Base-by-base conservation (phyloP, 2,888 invertebrate genomes). In the Pseudanteris insignis region DNA sequence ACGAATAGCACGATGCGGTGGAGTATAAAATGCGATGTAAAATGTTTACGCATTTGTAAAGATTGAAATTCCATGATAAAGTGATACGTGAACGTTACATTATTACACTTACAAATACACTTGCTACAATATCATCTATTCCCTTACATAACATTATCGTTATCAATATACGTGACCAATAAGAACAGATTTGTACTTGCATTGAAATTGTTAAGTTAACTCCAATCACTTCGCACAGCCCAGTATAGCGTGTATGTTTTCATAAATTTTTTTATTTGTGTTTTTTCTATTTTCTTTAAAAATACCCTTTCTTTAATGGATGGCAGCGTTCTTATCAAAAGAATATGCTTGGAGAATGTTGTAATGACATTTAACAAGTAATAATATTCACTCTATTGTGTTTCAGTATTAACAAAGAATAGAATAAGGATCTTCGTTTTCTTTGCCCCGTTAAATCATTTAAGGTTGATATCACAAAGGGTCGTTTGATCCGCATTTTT, bases 181-280 rank as follows among this genome's bases (percentile, higher is more conserved):
- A 78, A 79, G 77, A 79, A 78, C 78, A 78, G 78, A 77, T 79
- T 79, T 79, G 79, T 79, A 79, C 79, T 79, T 79, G 79, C 75
- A 78, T 77, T 79, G 77, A 78, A 79, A 79, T 79, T 77, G 77
- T 79, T 78, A 77, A 78, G 76, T 77, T 75, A 79, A 78, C 78
- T 79, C 77, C 77, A 78, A 78, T 78, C 75, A 78, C 76, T 75
- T 78, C 75, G 77, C 79, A 79, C 79, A 79, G 79, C 79, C 79
- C 77, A 75, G 78, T 77, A 78, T 77, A 78, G 76, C 76, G 75
- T 77, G 77, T 79, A 75, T 75, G 74, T 74, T 76, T 70, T 72
- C 70, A 71, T 72, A 67, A 64, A 65, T 69, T 70, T 71, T 71
- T 67, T 51, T 70, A 70, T 71, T 73, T 63, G 60, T 72, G 43